Evolutionary conservation across 2,888 invertebrate species (phyloP), one percentile per base, ranked within the genome.

Genomic region (Sipha maydis): DNA sequence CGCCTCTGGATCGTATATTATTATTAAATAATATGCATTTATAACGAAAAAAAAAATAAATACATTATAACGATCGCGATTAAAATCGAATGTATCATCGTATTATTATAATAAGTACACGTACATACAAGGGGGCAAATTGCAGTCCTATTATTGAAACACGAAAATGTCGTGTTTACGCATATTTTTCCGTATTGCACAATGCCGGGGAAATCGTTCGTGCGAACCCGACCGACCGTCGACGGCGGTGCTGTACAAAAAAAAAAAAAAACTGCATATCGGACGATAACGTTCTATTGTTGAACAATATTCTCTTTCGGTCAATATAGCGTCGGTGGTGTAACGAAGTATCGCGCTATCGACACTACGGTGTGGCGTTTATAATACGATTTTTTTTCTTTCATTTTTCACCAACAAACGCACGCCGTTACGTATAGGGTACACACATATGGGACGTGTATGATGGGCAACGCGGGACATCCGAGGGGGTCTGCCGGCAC

Each of bases 131-230:
- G 7, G 25, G 73, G 73, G 83, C 83, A 73, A 83, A 83, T 83
- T 73, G 73, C 34, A 54, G n/a, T 69, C 14, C 31, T 28, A 69
- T 82, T 31, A 38, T 82, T 54, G 54, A 54, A 83, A 73, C 71
- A 73, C 34, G 83, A 73, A 83, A 83, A 71, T 71, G 83, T 83
- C 83, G 83, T 83, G 83, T 83, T 83, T 83, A 34, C 83, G 71
- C 73, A 54, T 83, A 83, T 83, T 83, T 83, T 73, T 34, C 31
- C 73, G 83, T 73, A 54, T 83, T 73, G 34, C 34, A 34, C 54
- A 54, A 83, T 34, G 19, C 83, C 83, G 34, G 11, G 69, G 48
- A 69, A 61, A 77, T 61, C 41, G 54, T 83, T 76, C 67, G 76
- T 76, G 84, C 61, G 54, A 19, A 83, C 48, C 69, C 31, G 48